Percentiles rank a stretch among this genome's conserved stretches.
These are phyloP conservation scores for Bergia puertoricense DNA, from an alignment of 92 coral and sea anemone genomes.

Conservation along the genomic window DNA sequence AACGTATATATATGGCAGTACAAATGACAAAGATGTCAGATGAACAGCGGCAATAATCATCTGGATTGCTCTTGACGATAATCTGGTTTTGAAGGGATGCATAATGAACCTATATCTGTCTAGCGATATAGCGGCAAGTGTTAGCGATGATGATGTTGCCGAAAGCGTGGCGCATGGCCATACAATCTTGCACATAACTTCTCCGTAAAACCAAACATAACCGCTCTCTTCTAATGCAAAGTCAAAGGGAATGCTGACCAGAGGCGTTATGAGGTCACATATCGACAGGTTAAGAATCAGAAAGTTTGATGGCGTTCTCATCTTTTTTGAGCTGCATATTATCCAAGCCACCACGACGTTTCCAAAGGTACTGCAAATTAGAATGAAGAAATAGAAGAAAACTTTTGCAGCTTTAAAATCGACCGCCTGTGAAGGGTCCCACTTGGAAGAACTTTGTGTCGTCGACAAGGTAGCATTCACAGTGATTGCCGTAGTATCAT, in stretches of 20 bases:
- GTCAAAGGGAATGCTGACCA: constrained; percentile 90
- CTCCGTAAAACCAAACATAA: constrained; percentile 76
- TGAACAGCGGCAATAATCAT: constrained; percentile 54
- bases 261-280: constrained; percentile 91
- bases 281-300: constrained; percentile 83
- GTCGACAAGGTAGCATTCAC: not conserved
- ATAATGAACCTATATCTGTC: constrained; percentile 89
- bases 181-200: constrained; percentile 74
- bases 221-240: constrained; percentile 77
- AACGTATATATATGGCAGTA: constrained; percentile 71
- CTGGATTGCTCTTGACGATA: constrained; percentile 68
- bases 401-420: constrained; percentile 64
- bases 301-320: constrained; percentile 79
- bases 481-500: not conserved
- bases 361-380: constrained; percentile 70
- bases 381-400: constrained; percentile 67
- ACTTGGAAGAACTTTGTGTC: not conserved
- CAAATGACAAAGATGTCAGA: constrained; percentile 52
- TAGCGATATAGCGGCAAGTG: constrained; percentile 81
- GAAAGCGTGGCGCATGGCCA: constrained; percentile 87
- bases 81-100: constrained; percentile 86
- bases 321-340: constrained; percentile 65
- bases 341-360: constrained; percentile 81
- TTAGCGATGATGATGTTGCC: constrained; percentile 83
- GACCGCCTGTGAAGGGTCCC: constrained; percentile 15